Percentiles rank a stretch among this genome's conserved stretches.
Conservation (phyloP, 2,888 invertebrate species). For the Luffia ferchaultella region DNA sequence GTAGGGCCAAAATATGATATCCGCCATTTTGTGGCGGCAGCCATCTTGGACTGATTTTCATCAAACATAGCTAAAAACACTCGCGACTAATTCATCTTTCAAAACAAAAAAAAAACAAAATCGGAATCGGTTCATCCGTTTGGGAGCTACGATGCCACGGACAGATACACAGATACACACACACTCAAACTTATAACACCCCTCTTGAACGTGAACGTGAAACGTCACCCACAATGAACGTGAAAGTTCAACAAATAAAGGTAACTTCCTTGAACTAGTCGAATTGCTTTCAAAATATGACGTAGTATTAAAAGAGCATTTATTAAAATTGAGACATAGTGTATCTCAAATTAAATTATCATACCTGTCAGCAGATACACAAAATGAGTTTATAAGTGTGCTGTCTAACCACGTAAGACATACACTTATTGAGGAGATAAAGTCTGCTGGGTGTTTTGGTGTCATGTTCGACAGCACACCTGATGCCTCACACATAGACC, state of each 20-base stretch:
- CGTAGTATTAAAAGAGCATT: slow-evolving; percentile 7
- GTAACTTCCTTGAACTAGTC: neutral
- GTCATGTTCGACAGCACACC: slow-evolving; percentile 6
- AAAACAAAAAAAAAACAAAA: too few species aligned
- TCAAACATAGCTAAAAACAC: too few species aligned
- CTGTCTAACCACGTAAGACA: slow-evolving; percentile 5
- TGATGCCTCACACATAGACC: slow-evolving; percentile 9
- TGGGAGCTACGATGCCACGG: too few species aligned
- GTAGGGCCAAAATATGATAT: too few species aligned
- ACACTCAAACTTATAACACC: too few species aligned
- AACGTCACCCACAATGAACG: too few species aligned
- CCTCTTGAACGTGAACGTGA: too few species aligned
- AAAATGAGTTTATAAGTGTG: slow-evolving; percentile 11
- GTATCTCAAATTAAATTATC: slow-evolving; percentile 1
- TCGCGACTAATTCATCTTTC: too few species aligned
- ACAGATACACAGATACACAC: too few species aligned
- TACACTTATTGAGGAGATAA: slow-evolving; percentile 4
- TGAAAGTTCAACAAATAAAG: neutral
- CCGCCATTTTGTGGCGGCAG: too few species aligned
- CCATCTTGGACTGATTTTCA: too few species aligned
- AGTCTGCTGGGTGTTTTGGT: slow-evolving; percentile 6
- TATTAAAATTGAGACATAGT: slow-evolving; percentile 6
- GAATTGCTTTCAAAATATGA: neutral
- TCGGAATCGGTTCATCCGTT: too few species aligned
- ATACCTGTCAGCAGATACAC: slow-evolving; percentile 11